Evolutionary conservation across 1,140 invertebrate genomes (phyloP).

Genomic region (Drosophila sucinea): DNA sequence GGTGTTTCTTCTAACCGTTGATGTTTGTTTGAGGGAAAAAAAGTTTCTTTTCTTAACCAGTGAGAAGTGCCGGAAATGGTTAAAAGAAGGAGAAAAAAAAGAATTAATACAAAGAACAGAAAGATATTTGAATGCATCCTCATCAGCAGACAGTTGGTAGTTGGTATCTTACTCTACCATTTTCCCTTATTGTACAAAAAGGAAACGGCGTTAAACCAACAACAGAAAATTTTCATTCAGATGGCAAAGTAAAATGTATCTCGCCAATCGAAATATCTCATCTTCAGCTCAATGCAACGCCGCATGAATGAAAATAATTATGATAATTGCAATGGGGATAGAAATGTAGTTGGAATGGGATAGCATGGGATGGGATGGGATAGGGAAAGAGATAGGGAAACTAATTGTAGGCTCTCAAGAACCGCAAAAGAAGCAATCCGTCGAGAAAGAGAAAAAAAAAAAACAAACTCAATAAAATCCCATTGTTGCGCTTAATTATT

Average conservation of each 20-base stretch:
- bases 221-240: slow-evolving; percentile 45
- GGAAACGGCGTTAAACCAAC: slow-evolving; percentile 58
- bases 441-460: slow-evolving; percentile 42
- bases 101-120: slow-evolving; percentile 28
- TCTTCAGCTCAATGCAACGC: slow-evolving; percentile 47
- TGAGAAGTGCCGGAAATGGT: slow-evolving; percentile 62
- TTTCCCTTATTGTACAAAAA: slow-evolving; percentile 34
- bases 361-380: neutral
- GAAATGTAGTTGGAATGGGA: slow-evolving; percentile 36
- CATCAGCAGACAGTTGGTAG: slow-evolving; percentile 13
- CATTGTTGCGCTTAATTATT: slow-evolving; percentile 81
- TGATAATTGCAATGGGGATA: slow-evolving; percentile 75
- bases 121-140: slow-evolving; percentile 68
- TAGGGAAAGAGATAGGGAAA: slow-evolving; percentile 32
- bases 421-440: slow-evolving; percentile 56
- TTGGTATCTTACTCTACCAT: slow-evolving; percentile 7
- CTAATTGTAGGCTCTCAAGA: slow-evolving; percentile 71
- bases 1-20: neutral
- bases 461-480: slow-evolving; percentile 70
- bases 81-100: slow-evolving; percentile 13
- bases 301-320: slow-evolving; percentile 81
- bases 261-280: slow-evolving; percentile 46
- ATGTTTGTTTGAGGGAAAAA: slow-evolving; percentile 2
- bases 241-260: slow-evolving; percentile 50
- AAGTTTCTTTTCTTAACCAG: slow-evolving; percentile 7